These are phyloP conservation scores for Thamnophis elegans DNA, from an alignment of 2,797 vertebrate species.

Conservation along the genomic window DNA sequence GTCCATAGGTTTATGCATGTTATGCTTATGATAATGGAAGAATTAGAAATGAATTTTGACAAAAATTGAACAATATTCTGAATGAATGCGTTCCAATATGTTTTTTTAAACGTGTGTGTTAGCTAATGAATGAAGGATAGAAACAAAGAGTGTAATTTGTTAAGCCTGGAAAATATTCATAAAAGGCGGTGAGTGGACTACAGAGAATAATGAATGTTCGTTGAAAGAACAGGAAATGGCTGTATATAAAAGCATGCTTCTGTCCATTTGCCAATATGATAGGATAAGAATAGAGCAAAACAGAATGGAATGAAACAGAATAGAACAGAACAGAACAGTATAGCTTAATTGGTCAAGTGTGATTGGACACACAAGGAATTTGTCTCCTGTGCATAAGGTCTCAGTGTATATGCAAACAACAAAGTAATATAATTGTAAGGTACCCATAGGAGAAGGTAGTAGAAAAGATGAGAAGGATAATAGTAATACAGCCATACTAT, in stretches of 20 bases:
- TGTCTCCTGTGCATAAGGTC: too few relatives aligned
- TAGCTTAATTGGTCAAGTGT: not conserved
- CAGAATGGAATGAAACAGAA: not conserved
- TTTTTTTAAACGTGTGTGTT: not conserved
- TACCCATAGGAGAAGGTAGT: too few relatives aligned
- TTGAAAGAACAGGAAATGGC: not conserved
- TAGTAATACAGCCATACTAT: too few relatives aligned
- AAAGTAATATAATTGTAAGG: too few relatives aligned
- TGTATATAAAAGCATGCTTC: not conserved
- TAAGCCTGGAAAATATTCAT: not conserved
- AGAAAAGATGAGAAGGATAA: too few relatives aligned
- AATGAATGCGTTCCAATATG: not conserved
- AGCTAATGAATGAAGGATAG: not conserved
- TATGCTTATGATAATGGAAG: not conserved
- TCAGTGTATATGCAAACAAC: too few relatives aligned
- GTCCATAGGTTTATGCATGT: not conserved
- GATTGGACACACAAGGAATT: not conserved
- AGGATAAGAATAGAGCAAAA: too few relatives aligned
- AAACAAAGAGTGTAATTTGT: not conserved
- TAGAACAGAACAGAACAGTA: not conserved
- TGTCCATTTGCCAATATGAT: not conserved
- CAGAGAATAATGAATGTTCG: not conserved
- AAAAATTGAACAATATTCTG: not conserved
- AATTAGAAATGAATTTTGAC: not conserved
- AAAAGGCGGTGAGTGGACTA: not conserved